These are phyloP conservation scores for Hafferia zeledoni DNA, from an alignment of 2,797 vertebrate species.

Conservation along the genomic window DNA sequence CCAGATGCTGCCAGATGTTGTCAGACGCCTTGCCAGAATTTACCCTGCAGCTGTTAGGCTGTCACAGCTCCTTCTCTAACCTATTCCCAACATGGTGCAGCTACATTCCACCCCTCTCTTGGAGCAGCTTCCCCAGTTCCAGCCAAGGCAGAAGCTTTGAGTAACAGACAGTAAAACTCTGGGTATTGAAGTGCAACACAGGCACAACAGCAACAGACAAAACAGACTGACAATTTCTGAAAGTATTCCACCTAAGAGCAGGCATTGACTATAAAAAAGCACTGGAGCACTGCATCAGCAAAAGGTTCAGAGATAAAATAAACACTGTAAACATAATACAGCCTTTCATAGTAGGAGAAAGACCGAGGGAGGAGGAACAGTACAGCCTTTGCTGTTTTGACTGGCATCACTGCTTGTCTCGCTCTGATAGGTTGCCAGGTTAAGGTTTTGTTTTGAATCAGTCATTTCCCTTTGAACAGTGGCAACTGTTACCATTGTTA, in stretches of 20 bases:
- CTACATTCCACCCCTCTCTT: background rate
- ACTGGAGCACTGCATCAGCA: constrained; percentile 35
- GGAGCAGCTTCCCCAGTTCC: background rate
- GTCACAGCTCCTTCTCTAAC: background rate
- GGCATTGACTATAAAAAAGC: constrained; percentile 9
- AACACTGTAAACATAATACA: constrained; percentile 67
- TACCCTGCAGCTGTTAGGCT: background rate
- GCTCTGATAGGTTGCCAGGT: constrained; percentile 62
- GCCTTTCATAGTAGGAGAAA: constrained; percentile 66
- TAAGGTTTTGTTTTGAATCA: constrained; percentile 68
- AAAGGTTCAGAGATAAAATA: constrained; percentile 64
- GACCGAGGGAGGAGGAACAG: constrained; percentile 60
- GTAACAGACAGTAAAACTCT: background rate
- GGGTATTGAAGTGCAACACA: background rate
- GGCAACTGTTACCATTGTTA: constrained; percentile 71
- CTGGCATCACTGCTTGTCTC: constrained; percentile 58
- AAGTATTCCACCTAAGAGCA: constrained; percentile 37
- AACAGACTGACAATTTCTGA: constrained; percentile 21
- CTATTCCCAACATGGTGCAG: background rate
- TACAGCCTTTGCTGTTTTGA: constrained; percentile 71
- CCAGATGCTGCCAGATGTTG: constrained; percentile 6
- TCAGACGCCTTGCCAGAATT: background rate
- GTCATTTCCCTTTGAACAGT: constrained; percentile 62
- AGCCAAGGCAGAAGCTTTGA: background rate
- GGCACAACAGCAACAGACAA: background rate